Percentiles rank a stretch among this genome's conserved stretches.
These are phyloP conservation scores for Empidonax traillii DNA, from an alignment of 2,113 vertebrate genomes.

Conservation along the genomic window DNA sequence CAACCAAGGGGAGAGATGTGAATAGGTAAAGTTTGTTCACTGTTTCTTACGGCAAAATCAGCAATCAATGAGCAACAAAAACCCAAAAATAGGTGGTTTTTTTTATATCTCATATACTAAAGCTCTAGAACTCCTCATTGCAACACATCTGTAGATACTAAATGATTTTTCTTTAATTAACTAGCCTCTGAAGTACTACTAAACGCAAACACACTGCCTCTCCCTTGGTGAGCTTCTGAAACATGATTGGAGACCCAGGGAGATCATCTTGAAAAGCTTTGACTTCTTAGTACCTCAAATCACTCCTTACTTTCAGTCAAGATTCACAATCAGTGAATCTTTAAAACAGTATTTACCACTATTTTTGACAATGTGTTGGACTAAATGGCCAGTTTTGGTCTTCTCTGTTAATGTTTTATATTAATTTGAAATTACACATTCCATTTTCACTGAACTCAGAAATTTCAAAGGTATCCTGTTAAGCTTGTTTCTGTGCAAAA, in stretches of 20 bases:
- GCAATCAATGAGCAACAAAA: neutral
- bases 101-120: neutral
- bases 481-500: neutral
- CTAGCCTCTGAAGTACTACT: neutral
- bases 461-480: neutral
- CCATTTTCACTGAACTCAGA: neutral
- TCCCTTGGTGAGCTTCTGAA: neutral
- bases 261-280: neutral
- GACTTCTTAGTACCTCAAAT: neutral
- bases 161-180: neutral
- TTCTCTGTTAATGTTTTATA: neutral
- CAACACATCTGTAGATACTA: neutral
- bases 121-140: neutral
- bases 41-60: neutral
- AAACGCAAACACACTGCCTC: neutral
- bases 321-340: neutral
- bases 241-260: neutral
- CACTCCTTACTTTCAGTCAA: neutral
- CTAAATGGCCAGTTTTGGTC: neutral
- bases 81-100: fast-evolving
- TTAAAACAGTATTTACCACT: neutral
- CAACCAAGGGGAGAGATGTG: neutral
- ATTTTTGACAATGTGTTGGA: neutral
- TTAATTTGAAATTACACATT: neutral
- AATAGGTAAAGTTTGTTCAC: neutral